These are phyloP conservation scores for Aporophyla lueneburgensis DNA, from an alignment of 2,888 invertebrate genomes.

Conservation along the genomic window DNA sequence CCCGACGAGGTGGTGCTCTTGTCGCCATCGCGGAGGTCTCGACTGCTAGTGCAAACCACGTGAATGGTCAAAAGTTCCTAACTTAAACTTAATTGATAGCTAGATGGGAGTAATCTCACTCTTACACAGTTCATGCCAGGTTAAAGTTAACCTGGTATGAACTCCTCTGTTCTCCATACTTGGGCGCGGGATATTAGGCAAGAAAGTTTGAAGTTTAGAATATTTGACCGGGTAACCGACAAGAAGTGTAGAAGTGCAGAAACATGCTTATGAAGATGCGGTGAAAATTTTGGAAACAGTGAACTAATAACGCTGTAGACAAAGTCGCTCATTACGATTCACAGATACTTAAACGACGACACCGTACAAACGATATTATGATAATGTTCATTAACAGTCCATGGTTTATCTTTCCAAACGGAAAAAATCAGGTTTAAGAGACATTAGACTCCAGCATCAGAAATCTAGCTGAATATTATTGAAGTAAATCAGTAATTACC, in stretches of 20 bases:
- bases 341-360: neutral
- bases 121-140: neutral
- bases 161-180: neutral
- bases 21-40: constrained; percentile 81
- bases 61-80: constrained; percentile 31
- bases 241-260: no score
- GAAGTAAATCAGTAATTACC: constrained; percentile 72
- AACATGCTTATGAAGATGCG: neutral
- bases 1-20: constrained; percentile 66
- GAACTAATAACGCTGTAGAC: neutral
- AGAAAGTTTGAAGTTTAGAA: neutral
- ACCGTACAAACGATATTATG: neutral
- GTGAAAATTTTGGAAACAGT: neutral
- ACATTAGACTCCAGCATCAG: neutral
- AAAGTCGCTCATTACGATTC: constrained; percentile 3
- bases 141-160: neutral
- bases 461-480: neutral
- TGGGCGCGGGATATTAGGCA: neutral
- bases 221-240: neutral
- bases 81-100: neutral
- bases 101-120: neutral
- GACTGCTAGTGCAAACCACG: constrained; percentile 82
- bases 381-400: neutral
- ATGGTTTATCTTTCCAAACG: neutral
- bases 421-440: neutral